phyloP scores from a whole-genome alignment of 2,888 invertebrate species.

The Norana najaformis region DNA sequence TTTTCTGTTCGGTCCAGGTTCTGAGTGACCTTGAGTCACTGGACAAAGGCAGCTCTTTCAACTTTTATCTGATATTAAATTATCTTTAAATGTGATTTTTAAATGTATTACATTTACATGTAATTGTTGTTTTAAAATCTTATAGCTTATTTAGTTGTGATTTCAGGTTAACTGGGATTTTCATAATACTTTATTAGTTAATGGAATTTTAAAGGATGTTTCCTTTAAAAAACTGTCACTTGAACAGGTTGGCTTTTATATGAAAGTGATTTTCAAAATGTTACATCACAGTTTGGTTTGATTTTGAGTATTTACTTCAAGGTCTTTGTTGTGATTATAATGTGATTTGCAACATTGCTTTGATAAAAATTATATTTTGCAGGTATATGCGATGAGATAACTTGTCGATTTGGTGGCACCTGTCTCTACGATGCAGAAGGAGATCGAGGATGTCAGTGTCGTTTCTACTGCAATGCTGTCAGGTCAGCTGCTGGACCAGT shows the following conservation, averaged over 20 bases:
- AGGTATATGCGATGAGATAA: constrained; percentile 58
- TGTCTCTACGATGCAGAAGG: constrained; percentile 76
- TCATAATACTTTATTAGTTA: neutral
- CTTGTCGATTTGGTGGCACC: constrained; percentile 69
- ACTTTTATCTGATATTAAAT: neutral
- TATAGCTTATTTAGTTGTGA: neutral
- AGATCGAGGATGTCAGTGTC: constrained; percentile 78
- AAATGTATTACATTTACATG: neutral
- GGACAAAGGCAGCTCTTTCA: neutral
- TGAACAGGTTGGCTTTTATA: too few species aligned
- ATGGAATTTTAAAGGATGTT: too few species aligned
- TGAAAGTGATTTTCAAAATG: neutral
- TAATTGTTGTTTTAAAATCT: neutral
- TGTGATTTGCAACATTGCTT: neutral
- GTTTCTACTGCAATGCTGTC: constrained; percentile 73
- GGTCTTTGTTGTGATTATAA: neutral
- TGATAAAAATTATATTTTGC: neutral
- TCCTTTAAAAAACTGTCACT: too few species aligned
- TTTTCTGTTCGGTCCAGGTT: neutral
- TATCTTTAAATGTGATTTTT: neutral
- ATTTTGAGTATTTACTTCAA: neutral
- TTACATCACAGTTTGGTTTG: neutral
- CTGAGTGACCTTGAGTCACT: neutral
- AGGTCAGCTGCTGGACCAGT: constrained; percentile 47
- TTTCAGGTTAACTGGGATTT: neutral